Evolutionary conservation across 2,888 invertebrate genomes (phyloP), one percentile per base, ranked within the genome.

Genomic region (Bruchidius siliquastri): DNA sequence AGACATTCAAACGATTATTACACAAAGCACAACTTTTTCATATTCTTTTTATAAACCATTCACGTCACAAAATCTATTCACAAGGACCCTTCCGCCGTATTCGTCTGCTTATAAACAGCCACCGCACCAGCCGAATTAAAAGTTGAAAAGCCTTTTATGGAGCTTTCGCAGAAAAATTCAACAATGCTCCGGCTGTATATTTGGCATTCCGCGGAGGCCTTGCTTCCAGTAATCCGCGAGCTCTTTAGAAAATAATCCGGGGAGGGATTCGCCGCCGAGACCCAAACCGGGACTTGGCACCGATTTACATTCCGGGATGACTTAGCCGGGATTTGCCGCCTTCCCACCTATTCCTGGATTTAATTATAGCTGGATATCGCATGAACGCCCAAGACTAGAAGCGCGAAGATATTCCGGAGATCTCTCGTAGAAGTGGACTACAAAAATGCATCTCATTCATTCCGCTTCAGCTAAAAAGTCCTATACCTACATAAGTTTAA

Each of bases 161-260:
- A 18, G 49, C 49, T 49, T 49, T 49, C 18, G 8, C 10, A 49
- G 49, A 49, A 49, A 49, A 49, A 49, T 49, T 49, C 49, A 49
- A 49, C 49, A 49, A 49, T 49, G 49, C 49, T 49, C 18, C 49
- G 49, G 49, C 18, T 49, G 49, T 49, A 73, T 76, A 74, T 77
- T 76, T 76, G 74, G 75, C 78, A 79, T 79, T 76, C 80, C 70
- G 75, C 76, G 76, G 79, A 80, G 72, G 75, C 74, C 71, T 74
- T 49, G 49, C 74, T 75, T 76, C 74, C 49, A 18, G 78, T 81
- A 82, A 82, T 80, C 81, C 79, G 72, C 8, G 1, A 76, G 77
- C 74, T 78, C 79, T 80, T 80, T 82, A 76, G 80, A 81, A 82
- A 83, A 81, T 83, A 83, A 83, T 83, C 83, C 82, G 70, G 76